Evolutionary conservation across 2,113 vertebrate genomes (phyloP), one percentile per base, ranked within the genome.

Genomic region (Dasypus novemcinctus): DNA sequence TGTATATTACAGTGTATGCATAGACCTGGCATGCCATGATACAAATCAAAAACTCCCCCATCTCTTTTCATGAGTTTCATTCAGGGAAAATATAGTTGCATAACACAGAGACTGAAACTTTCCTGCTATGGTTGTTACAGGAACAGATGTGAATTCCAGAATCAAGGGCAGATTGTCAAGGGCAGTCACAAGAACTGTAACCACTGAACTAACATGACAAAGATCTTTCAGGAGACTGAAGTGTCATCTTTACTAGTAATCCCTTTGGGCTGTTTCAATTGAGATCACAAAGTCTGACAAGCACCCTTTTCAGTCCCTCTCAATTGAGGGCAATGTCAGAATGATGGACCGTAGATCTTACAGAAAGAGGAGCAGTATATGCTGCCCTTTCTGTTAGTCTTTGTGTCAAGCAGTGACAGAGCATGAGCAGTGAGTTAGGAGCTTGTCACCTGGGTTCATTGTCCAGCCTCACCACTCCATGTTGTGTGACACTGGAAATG

Each of bases 281-380:
- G 38, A 90, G 38, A 86, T 49, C 69, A 27, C 43, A 23, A 52
- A 80, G 41, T 90, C n/a, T 38, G 71, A 66, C 27, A 69, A 95
- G 59, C 81, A 27, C 25, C 63, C 23, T 11, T n/a, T 81, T 75
- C n/a, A 43, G 29, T 41, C 87, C 20, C 14, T 79, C 49, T 63
- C 25, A 2, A 20, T 41, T 57, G 38, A 71, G 36, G n/a, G 41
- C 69, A 66, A 43, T 4, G 1, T 11, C 5, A 82, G 49, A 57
- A 49, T 18, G 29, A 69, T n/a, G 25, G 64, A 78, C 7, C 38
- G 66, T 1, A 33, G 25, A 87, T 75, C 54, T 83, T 63, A n/a
- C 4, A 63, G 43, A 82, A 38, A 90, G 12, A 43, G 17, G 17
- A 86, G 41, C 8, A 66, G 46, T 57, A 46, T 7, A 64, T 11